Base-by-base conservation (phyloP, 2,113 vertebrate species). In the Prunella himalayana region DNA sequence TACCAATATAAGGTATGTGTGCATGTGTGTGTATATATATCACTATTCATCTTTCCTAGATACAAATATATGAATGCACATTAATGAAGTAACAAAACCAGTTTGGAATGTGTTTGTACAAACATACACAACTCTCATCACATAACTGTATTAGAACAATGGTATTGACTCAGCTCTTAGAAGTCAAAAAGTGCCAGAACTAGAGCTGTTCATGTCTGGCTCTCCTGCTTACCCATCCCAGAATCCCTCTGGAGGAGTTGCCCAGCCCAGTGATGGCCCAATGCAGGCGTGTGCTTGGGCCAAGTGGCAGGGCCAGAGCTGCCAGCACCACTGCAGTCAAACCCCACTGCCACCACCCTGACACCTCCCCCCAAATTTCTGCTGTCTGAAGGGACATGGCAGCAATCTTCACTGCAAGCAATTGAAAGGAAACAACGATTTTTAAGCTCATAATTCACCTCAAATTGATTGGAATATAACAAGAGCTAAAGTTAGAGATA, bases 281-380 rank as follows among this genome's bases (percentile, higher is more conserved):
- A 8, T 1, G 31, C 42, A 68, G 80, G 63, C 3, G 0, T 1
- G 1, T 13, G 41, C 44, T 51, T 2, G 4, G 77, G 19, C 53
- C 42, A 24, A 30, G 25, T 35, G 31, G 65, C 6, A 49, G 30
- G 23, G 70, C 61, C 79, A 71, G 70, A 57, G 39, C 0, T 60
- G 41, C 35, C 61, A 82, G 17, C 45, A 53, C 13, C 24, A 12
- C 51, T 37, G 16, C 28, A 33, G 50, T 6, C 60, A 54, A 50
- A 35, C 30, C 39, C 49, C n/a, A 18, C 17, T n/a, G 8, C 60
- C 61, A 41, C 54, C 8, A 13, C 33, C 53, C 31, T 22, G 44
- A 45, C 10, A 72, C 7, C 12, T 51, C 35, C 9, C 1, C 35
- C 12, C 0, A 1, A 6, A 28, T 44, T 60, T 37, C 81, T 68